phyloP scores from a whole-genome alignment of 2,797 vertebrate species.

The Hephaestus fuliginosus region DNA sequence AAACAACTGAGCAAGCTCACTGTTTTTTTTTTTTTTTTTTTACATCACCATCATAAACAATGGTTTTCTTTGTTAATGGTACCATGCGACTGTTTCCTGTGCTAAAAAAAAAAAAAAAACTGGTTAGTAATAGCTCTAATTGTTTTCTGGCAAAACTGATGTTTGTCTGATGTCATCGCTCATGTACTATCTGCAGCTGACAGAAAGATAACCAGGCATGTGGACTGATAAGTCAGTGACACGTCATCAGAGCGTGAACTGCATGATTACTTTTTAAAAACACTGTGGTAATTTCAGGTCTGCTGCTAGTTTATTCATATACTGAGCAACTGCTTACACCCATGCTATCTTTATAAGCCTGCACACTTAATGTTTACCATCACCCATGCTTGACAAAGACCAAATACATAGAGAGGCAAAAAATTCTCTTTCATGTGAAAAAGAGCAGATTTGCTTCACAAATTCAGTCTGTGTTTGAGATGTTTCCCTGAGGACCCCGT shows the following conservation, averaged over 20 bases:
- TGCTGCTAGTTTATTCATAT: conserved; percentile 2
- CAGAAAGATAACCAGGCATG: not conserved
- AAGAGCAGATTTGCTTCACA: conserved; percentile 60
- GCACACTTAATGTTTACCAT: conserved; percentile 34
- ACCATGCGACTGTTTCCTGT: conserved; percentile 27
- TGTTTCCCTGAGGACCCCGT: conserved; percentile 49
- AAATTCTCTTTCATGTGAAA: conserved; percentile 50
- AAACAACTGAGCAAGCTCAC: conserved; percentile 4
- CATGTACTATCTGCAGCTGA: conserved; percentile 19
- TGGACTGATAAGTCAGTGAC: conserved; percentile 36
- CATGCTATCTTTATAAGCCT: conserved; percentile 15
- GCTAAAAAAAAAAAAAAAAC: conserved; percentile 19
- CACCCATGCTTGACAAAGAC: conserved; percentile 39
- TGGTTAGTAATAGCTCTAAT: conserved; percentile 14
- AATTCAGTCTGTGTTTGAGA: conserved; percentile 58
- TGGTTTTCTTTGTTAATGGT: conserved; percentile 41
- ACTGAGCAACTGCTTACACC: conserved; percentile 8
- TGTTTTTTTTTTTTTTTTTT: conserved; percentile 14
- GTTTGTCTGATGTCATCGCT: conserved; percentile 38
- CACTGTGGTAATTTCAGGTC: conserved; percentile 12
- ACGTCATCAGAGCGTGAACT: conserved; percentile 26
- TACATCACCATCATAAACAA: conserved; percentile 36
- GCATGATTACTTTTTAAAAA: conserved; percentile 24
- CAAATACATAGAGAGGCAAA: conserved; percentile 46
- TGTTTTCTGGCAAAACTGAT: conserved; percentile 26